A percentile compares a stretch with the other conserved stretches of the same genome.
phyloP scores from a whole-genome alignment of 2,888 invertebrate species.

The Watsonalla cultraria region DNA sequence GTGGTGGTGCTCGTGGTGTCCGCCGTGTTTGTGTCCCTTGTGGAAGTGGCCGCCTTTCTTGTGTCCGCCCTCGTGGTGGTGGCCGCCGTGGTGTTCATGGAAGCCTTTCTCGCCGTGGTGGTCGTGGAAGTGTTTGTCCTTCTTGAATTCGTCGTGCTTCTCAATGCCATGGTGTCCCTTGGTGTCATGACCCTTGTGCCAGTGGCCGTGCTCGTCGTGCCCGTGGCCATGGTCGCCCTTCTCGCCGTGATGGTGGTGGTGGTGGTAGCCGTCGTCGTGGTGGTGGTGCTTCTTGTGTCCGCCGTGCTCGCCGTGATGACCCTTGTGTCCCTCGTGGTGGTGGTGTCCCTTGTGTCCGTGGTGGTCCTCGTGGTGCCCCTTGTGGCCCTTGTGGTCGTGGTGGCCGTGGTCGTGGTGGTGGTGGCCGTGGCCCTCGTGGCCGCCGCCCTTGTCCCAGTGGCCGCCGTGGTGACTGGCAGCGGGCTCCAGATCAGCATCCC shows the following conservation, averaged over 20 bases:
- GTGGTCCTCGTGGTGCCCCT: conserved; percentile 76
- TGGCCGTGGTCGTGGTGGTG: conserved; percentile 82
- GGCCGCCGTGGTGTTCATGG: conserved; percentile 87
- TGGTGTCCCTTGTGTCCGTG: conserved; percentile 84
- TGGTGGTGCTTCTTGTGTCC: conserved; percentile 82
- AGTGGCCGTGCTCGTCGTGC: conserved; percentile 80
- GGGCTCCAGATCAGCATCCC: conserved; percentile 71
- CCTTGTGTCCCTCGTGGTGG: conserved; percentile 81
- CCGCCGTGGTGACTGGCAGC: conserved; percentile 59
- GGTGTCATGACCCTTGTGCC: conserved; percentile 90
- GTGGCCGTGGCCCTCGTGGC: conserved; percentile 82
- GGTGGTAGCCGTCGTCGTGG: conserved; percentile 82
- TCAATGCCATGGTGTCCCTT: conserved; percentile 91
- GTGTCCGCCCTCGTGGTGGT: conserved; percentile 86
- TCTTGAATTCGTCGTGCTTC: conserved; percentile 90
- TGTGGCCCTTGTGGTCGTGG: conserved; percentile 65
- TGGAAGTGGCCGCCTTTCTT: conserved; percentile 90
- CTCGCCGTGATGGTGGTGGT: conserved; percentile 80
- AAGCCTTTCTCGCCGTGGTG: conserved; percentile 88
- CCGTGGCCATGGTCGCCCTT: conserved; percentile 81
- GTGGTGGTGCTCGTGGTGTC: conserved; percentile 86
- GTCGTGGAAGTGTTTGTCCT: conserved; percentile 91
- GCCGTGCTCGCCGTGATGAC: conserved; percentile 79
- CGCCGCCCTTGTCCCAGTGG: conserved; percentile 75
- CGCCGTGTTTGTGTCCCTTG: conserved; percentile 87